Percentiles rank a stretch among this genome's conserved stretches.
Conservation (phyloP, 2,113 vertebrate genomes). For the Perognathus longimembris region DNA sequence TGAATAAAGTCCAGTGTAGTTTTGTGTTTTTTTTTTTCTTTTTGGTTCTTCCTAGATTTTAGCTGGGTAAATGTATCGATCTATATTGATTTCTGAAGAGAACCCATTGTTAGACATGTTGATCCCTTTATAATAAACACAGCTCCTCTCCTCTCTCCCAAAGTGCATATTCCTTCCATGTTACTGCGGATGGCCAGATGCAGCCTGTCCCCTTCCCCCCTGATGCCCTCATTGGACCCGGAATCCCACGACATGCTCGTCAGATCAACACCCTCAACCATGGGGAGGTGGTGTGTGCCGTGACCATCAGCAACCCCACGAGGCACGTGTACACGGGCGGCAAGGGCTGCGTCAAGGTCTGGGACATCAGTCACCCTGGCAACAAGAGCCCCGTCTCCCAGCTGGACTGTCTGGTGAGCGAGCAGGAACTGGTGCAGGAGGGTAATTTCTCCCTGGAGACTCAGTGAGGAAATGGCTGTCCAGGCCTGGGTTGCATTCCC, state of each 20-base stretch:
- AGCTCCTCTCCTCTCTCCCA: conserved; percentile 32
- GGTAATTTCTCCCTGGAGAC: conserved; percentile 72
- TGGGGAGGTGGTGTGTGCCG: conserved; percentile 95
- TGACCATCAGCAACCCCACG: conserved; percentile 97
- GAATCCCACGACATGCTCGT: conserved; percentile 95
- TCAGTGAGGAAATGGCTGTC: too few relatives aligned
- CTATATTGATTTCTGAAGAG: conserved; percentile 29
- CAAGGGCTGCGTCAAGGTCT: conserved; percentile 97
- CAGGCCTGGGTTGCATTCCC: conserved; percentile 73
- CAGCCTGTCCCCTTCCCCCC: conserved; percentile 96
- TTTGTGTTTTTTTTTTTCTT: too few relatives aligned
- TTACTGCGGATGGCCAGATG: conserved; percentile 96
- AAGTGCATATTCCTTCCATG: conserved; percentile 93
- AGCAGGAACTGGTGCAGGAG: conserved; percentile 58
- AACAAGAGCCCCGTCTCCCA: conserved; percentile 94
- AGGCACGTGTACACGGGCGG: conserved; percentile 96
- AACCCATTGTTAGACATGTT: neutral
- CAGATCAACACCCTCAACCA: conserved; percentile 97
- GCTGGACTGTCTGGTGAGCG: conserved; percentile 89
- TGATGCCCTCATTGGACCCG: conserved; percentile 94
- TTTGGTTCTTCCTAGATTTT: neutral
- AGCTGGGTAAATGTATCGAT: neutral
- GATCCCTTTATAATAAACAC: neutral
- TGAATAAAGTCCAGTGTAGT: too few relatives aligned
- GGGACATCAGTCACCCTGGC: conserved; percentile 97